Base-by-base conservation (phyloP, 2,888 invertebrate species). In the Chirona hameri region DNA sequence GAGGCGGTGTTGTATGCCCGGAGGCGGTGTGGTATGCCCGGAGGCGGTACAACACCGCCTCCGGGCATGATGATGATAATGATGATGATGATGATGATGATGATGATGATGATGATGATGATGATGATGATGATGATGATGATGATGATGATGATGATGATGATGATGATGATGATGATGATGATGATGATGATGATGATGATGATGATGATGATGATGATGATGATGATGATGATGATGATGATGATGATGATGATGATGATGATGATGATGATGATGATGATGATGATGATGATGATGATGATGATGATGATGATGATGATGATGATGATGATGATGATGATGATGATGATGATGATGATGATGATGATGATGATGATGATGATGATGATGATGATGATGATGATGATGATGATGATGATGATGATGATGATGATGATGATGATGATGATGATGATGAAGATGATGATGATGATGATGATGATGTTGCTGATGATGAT, bases 401-500 rank as follows among this genome's bases (percentile, higher is more conserved):
- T 65, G 21, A 65, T 65, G 65, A 65, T 65, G 21, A 65, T 65
- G 18, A 65, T 65, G 21, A 65, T 65, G 21, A 65, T 65, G 65
- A 65, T 65, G 21, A 65, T 65, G 65, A 65, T 65, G 21, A 65
- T 65, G 65, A 65, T n/a, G n/a, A n/a, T n/a, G n/a, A n/a, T n/a
- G n/a, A n/a, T n/a, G n/a, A n/a, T n/a, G n/a, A n/a, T n/a, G n/a
- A n/a, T n/a, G n/a, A n/a, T n/a, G n/a, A n/a, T n/a, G n/a, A n/a
- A n/a, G n/a, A n/a, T n/a, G n/a, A n/a, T n/a, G n/a, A n/a, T n/a
- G n/a, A n/a, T n/a, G n/a, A n/a, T n/a, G n/a, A n/a, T n/a, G n/a
- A n/a, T n/a, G n/a, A n/a, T n/a, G n/a, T n/a, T n/a, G n/a, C n/a
- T n/a, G n/a, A n/a, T n/a, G n/a, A n/a, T n/a, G n/a, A n/a, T n/a